A percentile compares a stretch with the other conserved stretches of the same genome.
Conservation (phyloP, 1,140 invertebrate species). For the Pinna nobilis region DNA sequence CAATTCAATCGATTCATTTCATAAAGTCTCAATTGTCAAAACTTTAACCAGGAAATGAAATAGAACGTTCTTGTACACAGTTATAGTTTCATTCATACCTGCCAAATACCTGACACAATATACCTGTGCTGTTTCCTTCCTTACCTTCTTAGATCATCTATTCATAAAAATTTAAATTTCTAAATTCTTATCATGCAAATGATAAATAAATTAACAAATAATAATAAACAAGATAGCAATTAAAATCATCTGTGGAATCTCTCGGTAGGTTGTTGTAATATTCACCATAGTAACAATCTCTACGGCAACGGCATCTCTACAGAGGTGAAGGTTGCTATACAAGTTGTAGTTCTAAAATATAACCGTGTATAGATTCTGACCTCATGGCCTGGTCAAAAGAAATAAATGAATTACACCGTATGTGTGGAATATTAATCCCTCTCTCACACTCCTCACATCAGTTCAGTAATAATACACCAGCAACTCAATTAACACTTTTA, state of each 20-base stretch:
- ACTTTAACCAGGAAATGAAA: no score
- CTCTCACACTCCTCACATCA: no score
- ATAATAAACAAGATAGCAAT: background rate
- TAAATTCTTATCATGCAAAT: background rate
- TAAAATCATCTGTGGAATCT: background rate
- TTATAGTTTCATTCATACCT: no score
- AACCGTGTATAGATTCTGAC: conserved; percentile 18
- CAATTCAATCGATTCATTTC: no score
- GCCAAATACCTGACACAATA: no score
- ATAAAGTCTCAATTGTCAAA: no score
- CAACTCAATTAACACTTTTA: no score
- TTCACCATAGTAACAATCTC: conserved; percentile 37
- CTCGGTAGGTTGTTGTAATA: background rate
- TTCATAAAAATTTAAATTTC: no score
- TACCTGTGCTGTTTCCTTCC: no score
- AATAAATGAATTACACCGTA: conserved; percentile 58
- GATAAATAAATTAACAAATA: background rate
- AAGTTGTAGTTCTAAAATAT: conserved; percentile 13
- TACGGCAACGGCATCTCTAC: conserved; percentile 21
- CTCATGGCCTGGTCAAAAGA: conserved; percentile 47
- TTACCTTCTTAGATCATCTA: no score
- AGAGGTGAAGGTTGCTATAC: conserved; percentile 21
- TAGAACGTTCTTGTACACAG: no score
- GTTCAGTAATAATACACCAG: no score
- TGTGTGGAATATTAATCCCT: conserved; percentile 48